These are phyloP conservation scores for Drosophila santomea DNA, from an alignment of 1,140 invertebrate genomes.

Conservation along the genomic window DNA sequence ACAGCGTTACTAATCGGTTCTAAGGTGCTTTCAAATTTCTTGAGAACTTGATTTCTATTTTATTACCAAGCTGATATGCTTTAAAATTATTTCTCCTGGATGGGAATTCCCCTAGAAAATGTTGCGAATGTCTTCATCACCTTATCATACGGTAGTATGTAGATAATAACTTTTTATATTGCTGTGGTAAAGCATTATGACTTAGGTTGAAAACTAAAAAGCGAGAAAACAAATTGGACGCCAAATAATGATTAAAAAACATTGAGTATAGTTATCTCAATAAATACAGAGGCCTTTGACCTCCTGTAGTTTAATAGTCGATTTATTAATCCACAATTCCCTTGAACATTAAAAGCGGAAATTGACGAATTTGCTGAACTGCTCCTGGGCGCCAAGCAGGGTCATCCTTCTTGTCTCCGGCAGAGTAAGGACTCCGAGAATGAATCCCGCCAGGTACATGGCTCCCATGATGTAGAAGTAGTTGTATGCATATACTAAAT, in stretches of 20 bases:
- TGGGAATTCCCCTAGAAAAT: no score
- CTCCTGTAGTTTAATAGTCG: not conserved
- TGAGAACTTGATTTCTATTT: no score
- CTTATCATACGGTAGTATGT: not conserved
- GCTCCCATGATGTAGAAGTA: constrained; percentile 54
- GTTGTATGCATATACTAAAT: not conserved
- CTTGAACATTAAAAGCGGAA: constrained; percentile 7
- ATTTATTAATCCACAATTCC: not conserved
- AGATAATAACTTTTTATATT: not conserved
- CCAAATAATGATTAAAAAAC: not conserved
- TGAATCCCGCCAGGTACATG: constrained; percentile 42
- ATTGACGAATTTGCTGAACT: constrained; percentile 48
- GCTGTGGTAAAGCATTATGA: not conserved
- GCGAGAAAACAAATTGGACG: not conserved
- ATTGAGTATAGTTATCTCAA: not conserved
- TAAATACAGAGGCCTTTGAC: not conserved
- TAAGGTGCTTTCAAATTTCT: no score
- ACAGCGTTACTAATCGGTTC: no score
- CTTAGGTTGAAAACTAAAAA: not conserved
- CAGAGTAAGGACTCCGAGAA: constrained; percentile 38
- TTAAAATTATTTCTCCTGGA: no score
- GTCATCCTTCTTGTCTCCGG: constrained; percentile 65
- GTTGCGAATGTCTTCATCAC: no score
- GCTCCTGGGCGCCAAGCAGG: constrained; percentile 56
- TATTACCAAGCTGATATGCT: no score